phyloP scores from a whole-genome alignment of 2,113 vertebrate genomes.

The Laticauda colubrina region DNA sequence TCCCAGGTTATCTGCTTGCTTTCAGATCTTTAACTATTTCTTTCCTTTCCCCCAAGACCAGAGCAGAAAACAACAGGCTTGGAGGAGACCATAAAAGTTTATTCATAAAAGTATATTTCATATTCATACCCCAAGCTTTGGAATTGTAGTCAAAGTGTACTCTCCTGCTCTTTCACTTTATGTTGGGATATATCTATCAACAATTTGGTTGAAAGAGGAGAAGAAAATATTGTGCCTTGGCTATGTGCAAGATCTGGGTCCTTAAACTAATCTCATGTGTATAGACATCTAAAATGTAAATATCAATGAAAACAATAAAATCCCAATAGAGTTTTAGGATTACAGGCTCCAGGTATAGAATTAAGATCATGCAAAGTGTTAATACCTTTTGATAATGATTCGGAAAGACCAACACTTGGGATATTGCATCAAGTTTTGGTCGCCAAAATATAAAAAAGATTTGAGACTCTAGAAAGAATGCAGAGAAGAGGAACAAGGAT shows the following conservation, averaged over 20 bases:
- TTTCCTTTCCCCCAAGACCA: not conserved
- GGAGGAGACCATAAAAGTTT: not conserved
- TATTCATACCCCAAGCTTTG: not conserved
- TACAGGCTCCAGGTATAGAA: not conserved
- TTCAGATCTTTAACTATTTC: not conserved
- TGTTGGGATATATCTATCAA: not conserved
- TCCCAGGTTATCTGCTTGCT: not conserved
- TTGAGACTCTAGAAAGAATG: not conserved
- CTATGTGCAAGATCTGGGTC: not conserved
- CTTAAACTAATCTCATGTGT: not conserved
- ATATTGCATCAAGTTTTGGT: not conserved
- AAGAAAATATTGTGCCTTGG: not conserved
- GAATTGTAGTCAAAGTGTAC: not conserved
- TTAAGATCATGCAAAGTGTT: not conserved
- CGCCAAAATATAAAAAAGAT: not conserved
- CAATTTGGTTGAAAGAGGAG: not conserved
- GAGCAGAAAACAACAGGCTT: not conserved
- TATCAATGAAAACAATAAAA: no score
- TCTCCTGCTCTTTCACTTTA: not conserved
- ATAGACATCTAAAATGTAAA: not conserved
- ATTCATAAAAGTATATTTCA: not conserved
- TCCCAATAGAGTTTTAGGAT: not conserved
- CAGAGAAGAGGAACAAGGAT: not conserved
- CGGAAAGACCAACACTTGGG: not conserved
- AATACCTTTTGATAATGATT: not conserved